phyloP scores from a whole-genome alignment of 2,113 vertebrate genomes.

The Lophochroa leadbeateri region DNA sequence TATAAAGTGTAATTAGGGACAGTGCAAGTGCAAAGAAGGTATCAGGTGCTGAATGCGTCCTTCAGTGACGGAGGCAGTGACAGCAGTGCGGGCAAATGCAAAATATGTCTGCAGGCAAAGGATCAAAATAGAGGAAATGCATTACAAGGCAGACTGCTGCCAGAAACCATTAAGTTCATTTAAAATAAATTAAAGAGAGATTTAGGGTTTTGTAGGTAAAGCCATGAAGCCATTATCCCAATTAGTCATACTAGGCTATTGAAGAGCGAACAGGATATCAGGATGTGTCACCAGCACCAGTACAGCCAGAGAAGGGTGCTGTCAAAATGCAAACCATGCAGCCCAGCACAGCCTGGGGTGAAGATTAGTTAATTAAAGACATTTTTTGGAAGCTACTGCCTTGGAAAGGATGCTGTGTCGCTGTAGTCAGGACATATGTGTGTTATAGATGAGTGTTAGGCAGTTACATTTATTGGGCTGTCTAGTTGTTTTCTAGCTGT shows the following conservation, averaged over 20 bases:
- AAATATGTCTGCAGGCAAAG: not conserved
- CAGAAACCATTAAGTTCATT: slow-evolving; percentile 30
- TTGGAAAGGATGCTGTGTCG: not conserved
- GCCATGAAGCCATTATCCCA: slow-evolving; percentile 4
- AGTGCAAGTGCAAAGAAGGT: not conserved
- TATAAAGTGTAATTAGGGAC: not conserved
- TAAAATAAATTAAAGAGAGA: slow-evolving; percentile 29
- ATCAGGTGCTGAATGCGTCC: rapidly evolving
- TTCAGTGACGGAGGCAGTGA: not conserved
- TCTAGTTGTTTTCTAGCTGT: not conserved
- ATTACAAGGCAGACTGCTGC: not conserved
- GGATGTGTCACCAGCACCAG: not conserved
- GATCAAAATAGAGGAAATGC: not conserved
- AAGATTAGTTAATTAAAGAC: not conserved
- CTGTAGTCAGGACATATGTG: not conserved
- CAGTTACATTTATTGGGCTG: not conserved
- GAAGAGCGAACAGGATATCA: not conserved
- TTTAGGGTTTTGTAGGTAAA: slow-evolving; percentile 13
- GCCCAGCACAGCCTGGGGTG: not conserved
- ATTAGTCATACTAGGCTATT: not conserved
- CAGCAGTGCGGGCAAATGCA: not conserved
- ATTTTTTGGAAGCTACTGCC: not conserved
- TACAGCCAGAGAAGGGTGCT: not conserved
- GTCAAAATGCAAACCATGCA: not conserved
- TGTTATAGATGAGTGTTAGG: not conserved